phyloP scores from a whole-genome alignment of 2,113 vertebrate genomes.

The Pardalotus punctatus region DNA sequence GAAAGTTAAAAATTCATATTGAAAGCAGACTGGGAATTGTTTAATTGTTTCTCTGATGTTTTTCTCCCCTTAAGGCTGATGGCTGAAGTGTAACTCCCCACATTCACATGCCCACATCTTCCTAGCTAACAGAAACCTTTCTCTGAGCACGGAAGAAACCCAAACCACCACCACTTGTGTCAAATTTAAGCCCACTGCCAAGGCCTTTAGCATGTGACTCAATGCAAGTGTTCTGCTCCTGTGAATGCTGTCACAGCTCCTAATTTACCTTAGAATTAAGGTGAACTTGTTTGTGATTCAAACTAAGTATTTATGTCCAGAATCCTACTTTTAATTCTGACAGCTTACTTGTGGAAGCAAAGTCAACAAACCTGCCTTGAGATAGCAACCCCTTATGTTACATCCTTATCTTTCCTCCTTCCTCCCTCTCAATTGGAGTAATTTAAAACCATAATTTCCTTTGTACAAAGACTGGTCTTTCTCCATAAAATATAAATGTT shows the following conservation, averaged over 20 bases:
- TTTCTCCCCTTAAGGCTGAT: not conserved
- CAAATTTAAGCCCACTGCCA: not conserved
- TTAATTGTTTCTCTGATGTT: not conserved
- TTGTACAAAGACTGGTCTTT: not conserved
- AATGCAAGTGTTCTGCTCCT: not conserved
- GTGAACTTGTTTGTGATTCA: not conserved
- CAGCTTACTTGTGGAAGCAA: not conserved
- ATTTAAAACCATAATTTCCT: not conserved
- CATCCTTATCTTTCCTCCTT: not conserved
- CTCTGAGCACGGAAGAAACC: not conserved
- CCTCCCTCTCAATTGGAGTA: not conserved
- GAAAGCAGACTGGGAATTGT: not conserved
- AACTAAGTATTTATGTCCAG: not conserved
- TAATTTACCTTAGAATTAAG: not conserved
- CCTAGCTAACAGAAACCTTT: not conserved
- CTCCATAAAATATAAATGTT: not conserved
- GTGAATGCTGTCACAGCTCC: not conserved
- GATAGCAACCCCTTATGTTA: not conserved
- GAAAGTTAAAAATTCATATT: not conserved
- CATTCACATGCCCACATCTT: not conserved
- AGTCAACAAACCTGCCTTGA: not conserved
- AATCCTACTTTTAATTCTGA: not conserved
- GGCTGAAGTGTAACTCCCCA: not conserved
- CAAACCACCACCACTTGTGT: not conserved
- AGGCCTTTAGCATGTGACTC: not conserved